Base-by-base conservation (phyloP, 2,888 invertebrate genomes). In the Megastigmus dorsalis region DNA sequence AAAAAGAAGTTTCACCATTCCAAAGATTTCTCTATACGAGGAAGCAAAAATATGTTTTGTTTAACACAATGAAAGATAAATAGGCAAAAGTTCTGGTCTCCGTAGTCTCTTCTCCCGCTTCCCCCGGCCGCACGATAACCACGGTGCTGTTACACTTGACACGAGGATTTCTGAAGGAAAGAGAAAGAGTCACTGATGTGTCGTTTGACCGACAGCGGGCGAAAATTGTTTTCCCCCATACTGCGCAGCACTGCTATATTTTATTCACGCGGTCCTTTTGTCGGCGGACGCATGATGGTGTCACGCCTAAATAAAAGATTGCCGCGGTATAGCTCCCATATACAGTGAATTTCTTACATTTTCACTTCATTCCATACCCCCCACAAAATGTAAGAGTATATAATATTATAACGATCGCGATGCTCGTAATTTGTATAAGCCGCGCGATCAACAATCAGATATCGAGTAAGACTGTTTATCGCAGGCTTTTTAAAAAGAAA, bases 191-290 rank as follows among this genome's bases (percentile, higher is more conserved):
- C 50, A 52, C 23, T 59, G 59, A 59, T 41, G 41, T 59, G 41
- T 59, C 41, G 59, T 59, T 59, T 59, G 59, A 59, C 41, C 26
- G 38, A 59, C 41, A 41, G 41, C 7, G 20, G 26, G 1, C 23
- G n/a, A 15, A 59, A 38, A 59, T 59, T 41, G 41, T 41, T 38
- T 41, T 57, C 38, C n/a, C 26, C 6, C 30, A 0, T 13, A 15
- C 36, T 3, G 20, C 18, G 10, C 10, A 30, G 13, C 15, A 54
- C n/a, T n/a, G n/a, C n/a, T n/a, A n/a, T n/a, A n/a, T n/a, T n/a
- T n/a, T n/a, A n/a, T n/a, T n/a, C n/a, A n/a, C n/a, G n/a, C n/a
- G n/a, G n/a, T n/a, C n/a, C n/a, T n/a, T n/a, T n/a, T n/a, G n/a
- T n/a, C n/a, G n/a, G n/a, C n/a, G n/a, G n/a, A n/a, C n/a, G 33